phyloP scores from a whole-genome alignment of 2,888 invertebrate genomes.

The Netelia inedita region DNA sequence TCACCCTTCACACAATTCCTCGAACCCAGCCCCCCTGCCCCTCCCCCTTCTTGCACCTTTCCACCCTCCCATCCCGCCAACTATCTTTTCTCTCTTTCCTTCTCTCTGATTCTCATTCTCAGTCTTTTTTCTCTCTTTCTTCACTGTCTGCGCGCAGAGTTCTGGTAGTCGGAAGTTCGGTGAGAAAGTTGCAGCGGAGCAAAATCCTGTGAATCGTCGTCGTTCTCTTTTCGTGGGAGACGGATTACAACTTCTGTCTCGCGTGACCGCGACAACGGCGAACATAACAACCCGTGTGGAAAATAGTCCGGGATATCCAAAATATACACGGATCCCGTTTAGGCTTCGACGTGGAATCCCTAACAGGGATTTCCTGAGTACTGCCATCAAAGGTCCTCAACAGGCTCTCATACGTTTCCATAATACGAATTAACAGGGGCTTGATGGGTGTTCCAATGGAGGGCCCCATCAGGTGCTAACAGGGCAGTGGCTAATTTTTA shows the following conservation, averaged over 20 bases:
- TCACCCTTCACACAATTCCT: constrained; percentile 45
- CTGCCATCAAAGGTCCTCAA: too few species aligned
- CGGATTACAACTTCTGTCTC: constrained; percentile 80
- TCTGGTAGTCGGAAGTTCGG: constrained; percentile 74
- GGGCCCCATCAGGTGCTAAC: too few species aligned
- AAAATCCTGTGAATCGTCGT: constrained; percentile 72
- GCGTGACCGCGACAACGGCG: constrained; percentile 26
- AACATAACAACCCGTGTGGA: too few species aligned
- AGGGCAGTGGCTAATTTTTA: too few species aligned
- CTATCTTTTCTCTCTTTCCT: constrained; percentile 26
- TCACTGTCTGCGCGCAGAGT: constrained; percentile 54
- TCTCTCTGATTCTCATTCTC: constrained; percentile 15
- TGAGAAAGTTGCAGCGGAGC: constrained; percentile 77
- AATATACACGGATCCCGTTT: too few species aligned
- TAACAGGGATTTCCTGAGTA: too few species aligned
- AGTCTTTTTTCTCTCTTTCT: constrained; percentile 30
- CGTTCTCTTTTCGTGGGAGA: constrained; percentile 75
- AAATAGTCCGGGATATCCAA: too few species aligned
- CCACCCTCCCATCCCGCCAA: constrained; percentile 20
- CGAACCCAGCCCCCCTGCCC: neutral
- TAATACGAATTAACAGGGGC: too few species aligned
- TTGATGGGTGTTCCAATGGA: too few species aligned
- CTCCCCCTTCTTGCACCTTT: constrained; percentile 21
- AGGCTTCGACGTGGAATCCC: too few species aligned
- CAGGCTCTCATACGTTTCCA: too few species aligned